Evolutionary conservation across 2,797 vertebrate genomes (phyloP).

Genomic region (Perodicticus potto): DNA sequence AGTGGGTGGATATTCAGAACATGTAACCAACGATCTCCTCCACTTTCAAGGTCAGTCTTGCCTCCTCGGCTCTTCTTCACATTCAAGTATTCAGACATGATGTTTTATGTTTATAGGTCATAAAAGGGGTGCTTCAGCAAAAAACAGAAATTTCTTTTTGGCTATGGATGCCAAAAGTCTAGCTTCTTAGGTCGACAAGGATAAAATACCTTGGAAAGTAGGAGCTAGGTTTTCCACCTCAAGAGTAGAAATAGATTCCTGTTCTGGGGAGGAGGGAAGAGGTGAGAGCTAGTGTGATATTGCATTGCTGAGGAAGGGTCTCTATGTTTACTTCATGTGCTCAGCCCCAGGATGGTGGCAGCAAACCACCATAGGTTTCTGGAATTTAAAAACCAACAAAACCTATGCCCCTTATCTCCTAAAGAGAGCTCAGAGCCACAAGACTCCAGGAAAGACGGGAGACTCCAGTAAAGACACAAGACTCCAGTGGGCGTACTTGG

Average conservation of each 20-base stretch:
- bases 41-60: neutral
- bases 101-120: neutral
- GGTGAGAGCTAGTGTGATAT: neutral
- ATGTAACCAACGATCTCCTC: neutral
- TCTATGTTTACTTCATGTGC: neutral
- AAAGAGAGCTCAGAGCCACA: neutral
- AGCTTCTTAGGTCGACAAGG: neutral
- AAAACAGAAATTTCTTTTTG: neutral
- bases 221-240: neutral
- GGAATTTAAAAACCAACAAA: neutral
- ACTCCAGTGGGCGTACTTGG: neutral
- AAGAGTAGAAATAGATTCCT: neutral
- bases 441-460: neutral
- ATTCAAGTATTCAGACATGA: neutral
- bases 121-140: neutral
- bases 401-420: neutral
- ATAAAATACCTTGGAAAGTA: neutral
- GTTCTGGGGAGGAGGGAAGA: neutral
- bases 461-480: neutral
- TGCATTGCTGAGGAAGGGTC: neutral
- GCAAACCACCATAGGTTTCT: neutral
- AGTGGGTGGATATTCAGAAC: neutral
- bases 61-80: neutral
- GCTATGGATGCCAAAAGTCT: neutral
- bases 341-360: neutral